phyloP scores from a whole-genome alignment of 2,797 vertebrate genomes.

The Xerus rutilus region DNA sequence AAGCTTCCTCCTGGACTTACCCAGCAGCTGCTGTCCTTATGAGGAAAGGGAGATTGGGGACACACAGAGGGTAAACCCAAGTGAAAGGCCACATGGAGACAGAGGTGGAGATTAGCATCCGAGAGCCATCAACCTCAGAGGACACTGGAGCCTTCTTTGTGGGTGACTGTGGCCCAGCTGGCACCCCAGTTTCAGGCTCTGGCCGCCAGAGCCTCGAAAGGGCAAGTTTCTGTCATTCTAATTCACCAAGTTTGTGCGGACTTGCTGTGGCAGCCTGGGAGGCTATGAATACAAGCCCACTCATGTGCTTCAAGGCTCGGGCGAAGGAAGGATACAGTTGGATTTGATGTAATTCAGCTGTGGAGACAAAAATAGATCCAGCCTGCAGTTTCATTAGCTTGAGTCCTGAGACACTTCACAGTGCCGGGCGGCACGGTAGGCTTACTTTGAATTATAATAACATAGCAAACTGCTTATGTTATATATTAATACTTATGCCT shows the following conservation, averaged over 20 bases:
- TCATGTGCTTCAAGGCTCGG: background rate
- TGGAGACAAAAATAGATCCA: conserved; percentile 55
- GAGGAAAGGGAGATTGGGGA: background rate
- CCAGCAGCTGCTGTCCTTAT: background rate
- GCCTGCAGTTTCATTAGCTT: conserved; percentile 63
- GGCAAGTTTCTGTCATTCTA: background rate
- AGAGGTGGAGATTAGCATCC: no score
- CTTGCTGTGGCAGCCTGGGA: background rate
- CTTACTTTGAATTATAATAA: conserved; percentile 79
- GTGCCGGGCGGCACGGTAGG: conserved; percentile 2
- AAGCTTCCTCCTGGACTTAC: background rate
- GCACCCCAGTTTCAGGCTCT: background rate
- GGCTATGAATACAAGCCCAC: background rate
- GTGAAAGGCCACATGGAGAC: accelerated
- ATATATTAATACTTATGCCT: conserved; percentile 76
- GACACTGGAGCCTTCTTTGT: background rate
- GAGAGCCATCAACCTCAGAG: accelerated
- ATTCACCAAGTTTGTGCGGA: background rate
- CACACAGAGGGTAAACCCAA: background rate
- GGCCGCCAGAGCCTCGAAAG: background rate
- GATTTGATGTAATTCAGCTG: background rate
- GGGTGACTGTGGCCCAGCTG: background rate
- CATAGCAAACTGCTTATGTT: conserved; percentile 83
- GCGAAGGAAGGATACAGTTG: background rate
- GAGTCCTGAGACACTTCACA: conserved; percentile 60